phyloP scores from a whole-genome alignment of 2,888 invertebrate species.

The Acrocyrtus sp. region DNA sequence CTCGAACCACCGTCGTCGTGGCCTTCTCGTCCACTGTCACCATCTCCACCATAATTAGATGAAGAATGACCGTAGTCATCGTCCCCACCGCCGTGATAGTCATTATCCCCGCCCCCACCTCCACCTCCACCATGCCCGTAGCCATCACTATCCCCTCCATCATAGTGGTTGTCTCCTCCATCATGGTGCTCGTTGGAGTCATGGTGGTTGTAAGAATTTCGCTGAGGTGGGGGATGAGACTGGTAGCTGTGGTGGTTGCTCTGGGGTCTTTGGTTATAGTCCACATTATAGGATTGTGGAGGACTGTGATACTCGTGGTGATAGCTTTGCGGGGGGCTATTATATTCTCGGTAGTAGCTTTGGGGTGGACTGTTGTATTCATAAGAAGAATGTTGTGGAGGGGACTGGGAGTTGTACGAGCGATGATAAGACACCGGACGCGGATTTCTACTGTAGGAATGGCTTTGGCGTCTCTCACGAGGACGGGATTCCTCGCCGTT shows the following conservation, averaged over 20 bases:
- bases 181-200: slow-evolving; percentile 32
- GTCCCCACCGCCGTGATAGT: slow-evolving; percentile 13
- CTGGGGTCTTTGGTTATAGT: slow-evolving; percentile 26
- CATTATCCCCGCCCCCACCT: slow-evolving; percentile 20
- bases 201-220: slow-evolving; percentile 39
- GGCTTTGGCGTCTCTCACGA: slow-evolving; percentile 21
- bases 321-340: slow-evolving; percentile 40
- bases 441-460: slow-evolving; percentile 16
- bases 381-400: neutral
- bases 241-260: slow-evolving; percentile 11
- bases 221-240: slow-evolving; percentile 21
- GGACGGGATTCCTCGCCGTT: slow-evolving; percentile 31
- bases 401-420: slow-evolving; percentile 30
- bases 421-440: slow-evolving; percentile 36
- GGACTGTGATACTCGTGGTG: slow-evolving; percentile 42
- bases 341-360: slow-evolving; percentile 22
- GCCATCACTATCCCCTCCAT: slow-evolving; percentile 16
- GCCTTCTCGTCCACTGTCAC: neutral
- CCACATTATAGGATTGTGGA: slow-evolving; percentile 29
- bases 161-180: slow-evolving; percentile 9
- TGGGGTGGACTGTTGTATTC: neutral
- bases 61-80: slow-evolving; percentile 41
- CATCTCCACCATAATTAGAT: slow-evolving; percentile 16
- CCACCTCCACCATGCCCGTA: slow-evolving; percentile 17
- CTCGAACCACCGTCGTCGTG: too few species aligned